phyloP scores from a whole-genome alignment of 1,140 invertebrate species.

The Aporrectodea caliginosa region DNA sequence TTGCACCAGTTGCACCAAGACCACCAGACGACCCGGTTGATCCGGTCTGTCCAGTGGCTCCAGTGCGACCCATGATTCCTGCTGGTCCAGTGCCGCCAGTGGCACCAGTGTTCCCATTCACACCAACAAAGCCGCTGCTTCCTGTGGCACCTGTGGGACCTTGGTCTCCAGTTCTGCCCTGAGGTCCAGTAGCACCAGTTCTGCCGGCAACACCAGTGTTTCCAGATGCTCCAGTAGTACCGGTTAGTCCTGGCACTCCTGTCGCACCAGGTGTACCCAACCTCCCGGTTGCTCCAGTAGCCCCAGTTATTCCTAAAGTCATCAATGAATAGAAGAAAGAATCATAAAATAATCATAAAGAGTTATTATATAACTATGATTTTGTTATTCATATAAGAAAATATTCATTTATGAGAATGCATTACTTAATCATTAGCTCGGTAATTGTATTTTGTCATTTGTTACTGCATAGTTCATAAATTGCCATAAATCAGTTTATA shows the following conservation, averaged over 20 bases:
- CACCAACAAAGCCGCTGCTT: neutral
- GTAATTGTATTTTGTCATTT: too few relatives aligned
- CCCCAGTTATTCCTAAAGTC: neutral
- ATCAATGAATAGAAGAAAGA: too few relatives aligned
- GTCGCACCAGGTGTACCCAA: neutral
- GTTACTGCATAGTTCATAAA: too few relatives aligned
- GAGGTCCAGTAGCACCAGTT: neutral
- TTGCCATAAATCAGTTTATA: too few relatives aligned
- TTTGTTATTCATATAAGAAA: too few relatives aligned
- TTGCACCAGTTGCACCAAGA: constrained; percentile 68
- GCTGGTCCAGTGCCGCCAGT: neutral
- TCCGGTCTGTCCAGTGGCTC: neutral
- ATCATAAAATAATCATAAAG: too few relatives aligned
- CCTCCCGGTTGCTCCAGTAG: constrained; percentile 18
- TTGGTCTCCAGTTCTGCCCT: constrained; percentile 5
- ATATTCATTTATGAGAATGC: too few relatives aligned
- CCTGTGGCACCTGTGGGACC: constrained; percentile 5
- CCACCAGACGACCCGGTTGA: constrained; percentile 62
- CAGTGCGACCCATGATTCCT: neutral
- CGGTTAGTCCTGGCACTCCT: neutral
- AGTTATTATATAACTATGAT: too few relatives aligned
- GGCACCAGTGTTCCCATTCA: neutral
- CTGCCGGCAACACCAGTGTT: neutral
- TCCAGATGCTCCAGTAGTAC: neutral
- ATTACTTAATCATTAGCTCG: too few relatives aligned